phyloP scores from a whole-genome alignment of 2,113 vertebrate species.

The Leucopternis melanops region DNA sequence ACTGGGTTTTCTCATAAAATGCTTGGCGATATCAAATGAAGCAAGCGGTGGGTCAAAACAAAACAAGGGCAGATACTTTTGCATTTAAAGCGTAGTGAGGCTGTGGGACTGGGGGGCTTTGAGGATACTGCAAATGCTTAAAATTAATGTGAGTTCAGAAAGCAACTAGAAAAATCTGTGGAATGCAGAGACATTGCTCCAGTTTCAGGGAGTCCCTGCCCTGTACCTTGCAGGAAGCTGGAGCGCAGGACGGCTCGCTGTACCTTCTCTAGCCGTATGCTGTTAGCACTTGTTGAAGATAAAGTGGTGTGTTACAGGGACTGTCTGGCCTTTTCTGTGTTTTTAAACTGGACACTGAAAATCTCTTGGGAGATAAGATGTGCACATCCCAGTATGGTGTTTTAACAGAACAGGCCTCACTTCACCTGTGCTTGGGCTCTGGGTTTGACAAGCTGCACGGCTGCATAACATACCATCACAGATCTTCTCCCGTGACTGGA shows the following conservation, averaged over 20 bases:
- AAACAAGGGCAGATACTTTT: neutral
- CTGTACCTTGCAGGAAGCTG: neutral
- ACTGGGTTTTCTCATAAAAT: neutral
- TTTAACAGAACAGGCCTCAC: neutral
- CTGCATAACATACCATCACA: rapidly evolving
- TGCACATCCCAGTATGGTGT: neutral
- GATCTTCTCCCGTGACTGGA: neutral
- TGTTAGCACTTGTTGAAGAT: neutral
- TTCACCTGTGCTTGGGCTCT: neutral
- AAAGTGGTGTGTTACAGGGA: neutral
- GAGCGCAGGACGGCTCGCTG: rapidly evolving
- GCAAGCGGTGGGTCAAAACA: neutral
- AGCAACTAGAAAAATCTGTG: neutral
- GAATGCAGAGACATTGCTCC: neutral
- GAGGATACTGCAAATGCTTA: neutral
- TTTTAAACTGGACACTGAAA: neutral
- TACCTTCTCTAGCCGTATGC: neutral
- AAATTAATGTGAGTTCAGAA: neutral
- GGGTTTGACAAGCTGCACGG: neutral
- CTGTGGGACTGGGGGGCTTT: neutral
- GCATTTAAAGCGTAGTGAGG: neutral
- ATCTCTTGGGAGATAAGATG: neutral
- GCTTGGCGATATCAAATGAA: neutral
- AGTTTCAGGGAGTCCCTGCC: neutral
- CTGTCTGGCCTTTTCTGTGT: neutral